These are phyloP conservation scores for Parnassius apollo DNA, from an alignment of 2,888 invertebrate species.

Conservation along the genomic window DNA sequence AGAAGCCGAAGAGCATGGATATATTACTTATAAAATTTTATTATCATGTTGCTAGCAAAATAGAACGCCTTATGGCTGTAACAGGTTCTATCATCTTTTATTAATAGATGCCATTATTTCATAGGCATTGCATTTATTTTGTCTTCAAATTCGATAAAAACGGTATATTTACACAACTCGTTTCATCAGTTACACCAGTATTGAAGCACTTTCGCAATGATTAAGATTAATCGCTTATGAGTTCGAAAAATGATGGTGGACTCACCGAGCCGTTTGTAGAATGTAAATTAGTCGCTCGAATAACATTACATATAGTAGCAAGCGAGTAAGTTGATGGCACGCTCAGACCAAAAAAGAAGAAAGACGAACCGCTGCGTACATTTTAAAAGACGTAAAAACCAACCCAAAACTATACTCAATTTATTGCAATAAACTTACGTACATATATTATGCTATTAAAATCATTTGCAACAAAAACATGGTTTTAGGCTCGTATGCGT, in stretches of 20 bases:
- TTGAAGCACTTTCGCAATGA: conserved; percentile 13
- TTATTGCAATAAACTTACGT: no score
- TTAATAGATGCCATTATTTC: conserved; percentile 64
- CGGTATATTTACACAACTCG: conserved; percentile 28
- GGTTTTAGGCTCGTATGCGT: no score
- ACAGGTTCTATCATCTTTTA: conserved; percentile 52
- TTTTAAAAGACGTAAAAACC: no score
- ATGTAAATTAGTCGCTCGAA: conserved; percentile 18
- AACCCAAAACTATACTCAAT: no score
- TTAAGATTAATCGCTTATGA: conserved; percentile 18
- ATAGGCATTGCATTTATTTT: conserved; percentile 52
- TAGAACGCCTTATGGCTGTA: conserved; percentile 60
- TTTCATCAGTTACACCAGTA: conserved; percentile 25
- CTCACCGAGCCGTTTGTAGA: conserved; percentile 4
- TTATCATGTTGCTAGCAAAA: conserved; percentile 63
- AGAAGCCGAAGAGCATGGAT: conserved; percentile 75
- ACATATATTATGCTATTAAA: no score
- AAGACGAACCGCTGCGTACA: no score
- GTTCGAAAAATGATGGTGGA: conserved; percentile 6
- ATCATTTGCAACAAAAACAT: no score
- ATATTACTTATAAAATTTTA: conserved; percentile 78
- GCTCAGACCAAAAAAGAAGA: not conserved
- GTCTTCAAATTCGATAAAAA: conserved; percentile 32
- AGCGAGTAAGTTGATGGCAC: not conserved
- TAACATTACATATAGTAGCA: conserved; percentile 1